These are phyloP conservation scores for Etheostoma cragini DNA, from an alignment of 2,113 vertebrate species.

Conservation along the genomic window DNA sequence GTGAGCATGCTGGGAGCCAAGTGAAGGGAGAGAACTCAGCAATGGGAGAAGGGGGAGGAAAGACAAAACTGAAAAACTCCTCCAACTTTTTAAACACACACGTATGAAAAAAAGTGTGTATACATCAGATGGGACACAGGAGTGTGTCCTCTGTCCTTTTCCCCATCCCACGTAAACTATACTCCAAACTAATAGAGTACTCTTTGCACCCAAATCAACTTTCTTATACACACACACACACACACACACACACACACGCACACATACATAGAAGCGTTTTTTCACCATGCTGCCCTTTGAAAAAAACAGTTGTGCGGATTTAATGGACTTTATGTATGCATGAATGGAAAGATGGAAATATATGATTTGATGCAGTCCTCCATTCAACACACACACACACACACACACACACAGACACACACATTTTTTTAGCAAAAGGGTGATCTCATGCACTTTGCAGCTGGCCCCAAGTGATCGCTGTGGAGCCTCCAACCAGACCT, in stretches of 20 bases:
- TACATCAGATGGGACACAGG: background rate
- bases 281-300: background rate
- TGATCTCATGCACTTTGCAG: conserved; percentile 62
- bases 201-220: conserved; percentile 21
- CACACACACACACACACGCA: too few species aligned
- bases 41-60: conserved; percentile 2
- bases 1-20: background rate
- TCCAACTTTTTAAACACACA: conserved; percentile 23
- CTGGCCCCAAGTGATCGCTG: conserved; percentile 61
- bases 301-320: background rate
- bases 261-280: background rate
- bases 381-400: background rate
- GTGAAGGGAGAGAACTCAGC: background rate
- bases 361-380: background rate
- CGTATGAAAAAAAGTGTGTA: background rate
- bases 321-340: background rate
- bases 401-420: background rate
- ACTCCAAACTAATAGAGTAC: background rate
- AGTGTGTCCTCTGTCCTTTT: conserved; percentile 3
- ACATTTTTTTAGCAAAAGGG: conserved; percentile 12
- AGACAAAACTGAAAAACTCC: conserved; percentile 23
- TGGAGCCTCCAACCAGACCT: conserved; percentile 30
- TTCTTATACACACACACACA: conserved; percentile 14
- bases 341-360: background rate
- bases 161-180: background rate